Percentiles rank a stretch among this genome's conserved stretches.
These are phyloP conservation scores for Poecile montanus DNA, from an alignment of 2,797 vertebrate species.

Conservation along the genomic window DNA sequence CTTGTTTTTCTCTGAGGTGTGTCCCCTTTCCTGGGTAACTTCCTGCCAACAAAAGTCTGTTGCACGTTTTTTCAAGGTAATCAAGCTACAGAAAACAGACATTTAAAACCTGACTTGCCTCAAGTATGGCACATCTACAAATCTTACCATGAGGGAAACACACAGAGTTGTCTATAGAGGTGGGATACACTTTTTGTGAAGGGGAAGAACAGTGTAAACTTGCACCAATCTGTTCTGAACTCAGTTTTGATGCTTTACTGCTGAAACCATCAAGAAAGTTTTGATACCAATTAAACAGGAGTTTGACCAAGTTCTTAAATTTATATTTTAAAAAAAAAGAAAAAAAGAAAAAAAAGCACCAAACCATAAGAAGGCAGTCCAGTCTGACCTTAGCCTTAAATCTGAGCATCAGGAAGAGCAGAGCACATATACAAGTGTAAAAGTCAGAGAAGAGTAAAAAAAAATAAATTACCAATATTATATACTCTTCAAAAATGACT, in stretches of 20 bases:
- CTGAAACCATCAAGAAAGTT: neutral
- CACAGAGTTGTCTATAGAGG: neutral
- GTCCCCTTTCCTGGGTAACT: constrained; percentile 43
- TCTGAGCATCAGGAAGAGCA: neutral
- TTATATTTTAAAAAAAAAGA: neutral
- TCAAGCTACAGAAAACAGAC: neutral
- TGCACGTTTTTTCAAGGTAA: neutral
- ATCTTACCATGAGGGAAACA: neutral
- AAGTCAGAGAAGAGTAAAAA: neutral
- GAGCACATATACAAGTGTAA: neutral
- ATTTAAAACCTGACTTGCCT: neutral
- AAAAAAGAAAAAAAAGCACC: no score
- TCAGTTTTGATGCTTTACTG: neutral
- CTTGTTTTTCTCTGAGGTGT: constrained; percentile 30
- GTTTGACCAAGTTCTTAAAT: neutral
- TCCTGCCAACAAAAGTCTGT: constrained; percentile 18
- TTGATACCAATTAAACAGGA: neutral
- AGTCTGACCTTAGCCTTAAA: neutral
- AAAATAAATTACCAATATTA: neutral
- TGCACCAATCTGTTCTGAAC: neutral
- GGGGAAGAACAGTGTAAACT: neutral
- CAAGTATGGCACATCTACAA: neutral
- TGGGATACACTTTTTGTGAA: neutral
- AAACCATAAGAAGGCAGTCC: neutral
- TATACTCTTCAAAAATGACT: neutral